Evolutionary conservation across 2,113 vertebrate genomes (phyloP).

Genomic region (Elanoides forficatus): DNA sequence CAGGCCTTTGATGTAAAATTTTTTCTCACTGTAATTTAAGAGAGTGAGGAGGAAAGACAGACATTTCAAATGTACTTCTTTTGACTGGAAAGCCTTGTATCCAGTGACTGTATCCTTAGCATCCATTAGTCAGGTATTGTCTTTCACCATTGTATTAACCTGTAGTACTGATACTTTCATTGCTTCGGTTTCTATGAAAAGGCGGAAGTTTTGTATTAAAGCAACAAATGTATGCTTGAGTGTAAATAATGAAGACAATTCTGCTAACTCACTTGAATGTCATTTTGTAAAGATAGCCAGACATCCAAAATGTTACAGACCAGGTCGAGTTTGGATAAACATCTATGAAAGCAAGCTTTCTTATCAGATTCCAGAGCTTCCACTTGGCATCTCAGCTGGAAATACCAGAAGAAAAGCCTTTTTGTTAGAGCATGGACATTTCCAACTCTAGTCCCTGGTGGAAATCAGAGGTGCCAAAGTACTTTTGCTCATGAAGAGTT

Average conservation of each 20-base stretch:
- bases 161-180: background rate
- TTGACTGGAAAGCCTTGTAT: background rate
- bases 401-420: slow-evolving; percentile 36
- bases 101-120: background rate
- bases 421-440: background rate
- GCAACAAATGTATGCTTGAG: background rate
- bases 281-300: background rate
- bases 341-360: background rate
- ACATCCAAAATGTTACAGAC: background rate
- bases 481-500: background rate
- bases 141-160: background rate
- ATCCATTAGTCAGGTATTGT: background rate
- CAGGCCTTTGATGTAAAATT: background rate
- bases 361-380: slow-evolving; percentile 43
- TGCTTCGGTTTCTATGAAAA: background rate
- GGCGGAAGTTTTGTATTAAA: background rate
- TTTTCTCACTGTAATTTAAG: background rate
- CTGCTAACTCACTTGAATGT: background rate
- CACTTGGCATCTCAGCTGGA: slow-evolving; percentile 42
- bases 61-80: background rate
- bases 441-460: background rate
- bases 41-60: background rate
- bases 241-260: background rate
- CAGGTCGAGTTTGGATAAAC: background rate
- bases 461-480: slow-evolving; percentile 6